Evolutionary conservation across 1,140 invertebrate genomes (phyloP), one percentile per base, ranked within the genome.

Genomic region (Drosophila equinoxialis): DNA sequence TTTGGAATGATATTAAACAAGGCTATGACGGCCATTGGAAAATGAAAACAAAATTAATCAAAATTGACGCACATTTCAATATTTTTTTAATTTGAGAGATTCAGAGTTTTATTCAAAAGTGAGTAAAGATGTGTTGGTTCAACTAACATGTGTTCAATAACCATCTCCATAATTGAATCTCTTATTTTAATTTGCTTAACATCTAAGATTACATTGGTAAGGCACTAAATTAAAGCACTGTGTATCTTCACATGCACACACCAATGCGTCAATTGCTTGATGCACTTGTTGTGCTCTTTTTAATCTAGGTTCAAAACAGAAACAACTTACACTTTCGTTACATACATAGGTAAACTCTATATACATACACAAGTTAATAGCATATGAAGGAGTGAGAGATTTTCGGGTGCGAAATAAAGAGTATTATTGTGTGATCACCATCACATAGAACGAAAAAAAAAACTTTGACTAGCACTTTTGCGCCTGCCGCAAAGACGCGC

Each of bases 391-490:
- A 8, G 35, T 37, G 10, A 10, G 35, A 37, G 73, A 26, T 48
- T 74, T 41, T 68, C 10, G 42, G 6, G 42, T 33, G 45, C 8
- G 45, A 17, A 7, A 48, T 6, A 10, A 51, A 59, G 30, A 59
- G 37, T 1, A 13, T 13, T 14, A 17, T 64, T 75, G 64, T 68
- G 67, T 74, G 69, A 57, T 41, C 45, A 55, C 51, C 39, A 54
- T 39, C 37, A 11, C 48, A 68, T 74, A 30, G 68, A 68, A 62
- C 5, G 60, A 37, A 76, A 58, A 55, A 20, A 63, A n/a, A 48
- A 33, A 48, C 14, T 71, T 84, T 87, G 80, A 83, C 80, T 89
- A 89, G 84, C 79, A 79, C 54, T 57, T 30, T 35, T 57, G 45
- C 63, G 65, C 51, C 65, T 45, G 6, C 33, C 54, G 66, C 13